These are phyloP conservation scores for Axea sp. DNA, from an alignment of 2,888 invertebrate genomes.

Conservation along the genomic window DNA sequence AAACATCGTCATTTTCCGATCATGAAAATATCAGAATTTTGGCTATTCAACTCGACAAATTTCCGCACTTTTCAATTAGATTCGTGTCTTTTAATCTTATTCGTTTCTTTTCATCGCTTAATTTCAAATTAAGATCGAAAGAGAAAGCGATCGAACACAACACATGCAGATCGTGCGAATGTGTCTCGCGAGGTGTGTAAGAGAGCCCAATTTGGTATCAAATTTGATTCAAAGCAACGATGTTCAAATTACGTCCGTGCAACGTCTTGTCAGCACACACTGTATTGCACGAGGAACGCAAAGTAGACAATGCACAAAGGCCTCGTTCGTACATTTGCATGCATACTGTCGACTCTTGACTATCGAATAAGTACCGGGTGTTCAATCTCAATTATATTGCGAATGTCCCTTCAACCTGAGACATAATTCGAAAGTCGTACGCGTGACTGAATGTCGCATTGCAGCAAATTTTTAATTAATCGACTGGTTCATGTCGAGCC, in stretches of 20 bases:
- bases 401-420: conserved; percentile 10
- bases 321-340: conserved; percentile 10
- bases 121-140: neutral
- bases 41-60: neutral
- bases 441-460: no score
- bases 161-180: conserved; percentile 14
- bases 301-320: conserved; percentile 25
- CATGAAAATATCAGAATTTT: neutral
- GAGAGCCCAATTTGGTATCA: neutral
- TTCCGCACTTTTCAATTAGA: no score
- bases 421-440: no score
- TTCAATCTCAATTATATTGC: conserved; percentile 23
- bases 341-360: neutral
- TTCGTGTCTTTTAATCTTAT: neutral
- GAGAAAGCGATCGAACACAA: no score
- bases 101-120: no score
- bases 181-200: neutral
- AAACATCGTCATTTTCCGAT: conserved; percentile 7
- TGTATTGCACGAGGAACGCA: neutral
- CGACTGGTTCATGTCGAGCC: no score
- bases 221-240: conserved; percentile 7
- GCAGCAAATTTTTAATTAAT: no score
- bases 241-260: conserved; percentile 18
- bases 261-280: conserved; percentile 9
- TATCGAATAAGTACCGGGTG: conserved; percentile 8